Percentiles rank a stretch among this genome's conserved stretches.
Conservation (phyloP, 2,888 invertebrate genomes). For the Xanthorhoe designata region DNA sequence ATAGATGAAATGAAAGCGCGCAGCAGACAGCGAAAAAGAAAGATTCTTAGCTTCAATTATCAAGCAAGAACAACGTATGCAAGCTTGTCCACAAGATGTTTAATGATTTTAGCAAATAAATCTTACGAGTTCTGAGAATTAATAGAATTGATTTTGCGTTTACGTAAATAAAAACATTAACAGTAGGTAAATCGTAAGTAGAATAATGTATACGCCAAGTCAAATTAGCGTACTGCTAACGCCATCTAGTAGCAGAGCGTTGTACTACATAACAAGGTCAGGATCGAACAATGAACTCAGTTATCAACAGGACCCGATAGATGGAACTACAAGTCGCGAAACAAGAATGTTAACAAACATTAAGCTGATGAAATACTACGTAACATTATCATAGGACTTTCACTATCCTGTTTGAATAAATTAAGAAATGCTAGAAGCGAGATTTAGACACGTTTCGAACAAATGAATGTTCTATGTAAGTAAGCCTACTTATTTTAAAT, state of each 20-base stretch:
- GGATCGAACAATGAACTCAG: constrained; percentile 2
- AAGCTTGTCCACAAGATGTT: no score
- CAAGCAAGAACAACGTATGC: no score
- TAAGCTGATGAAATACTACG: constrained; percentile 4
- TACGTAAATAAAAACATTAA: no score
- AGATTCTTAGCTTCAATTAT: no score
- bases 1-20: no score
- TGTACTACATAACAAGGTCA: constrained; percentile 25
- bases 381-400: constrained; percentile 36
- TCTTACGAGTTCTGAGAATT: no score
- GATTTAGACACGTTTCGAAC: background rate
- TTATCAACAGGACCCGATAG: constrained; percentile 25
- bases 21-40: no score
- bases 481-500: no score
- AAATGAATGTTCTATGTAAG: background rate
- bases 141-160: no score
- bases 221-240: constrained; percentile 1
- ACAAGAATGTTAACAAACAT: constrained; percentile 22
- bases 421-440: constrained; percentile 2
- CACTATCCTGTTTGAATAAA: constrained; percentile 25
- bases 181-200: no score
- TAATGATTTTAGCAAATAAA: no score
- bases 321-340: constrained; percentile 34
- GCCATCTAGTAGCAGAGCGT: constrained; percentile 35
- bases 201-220: no score